A percentile compares a stretch with the other conserved stretches of the same genome.
Evolutionary conservation across 2,113 vertebrate genomes (phyloP).

Genomic region (Arizona elegans): DNA sequence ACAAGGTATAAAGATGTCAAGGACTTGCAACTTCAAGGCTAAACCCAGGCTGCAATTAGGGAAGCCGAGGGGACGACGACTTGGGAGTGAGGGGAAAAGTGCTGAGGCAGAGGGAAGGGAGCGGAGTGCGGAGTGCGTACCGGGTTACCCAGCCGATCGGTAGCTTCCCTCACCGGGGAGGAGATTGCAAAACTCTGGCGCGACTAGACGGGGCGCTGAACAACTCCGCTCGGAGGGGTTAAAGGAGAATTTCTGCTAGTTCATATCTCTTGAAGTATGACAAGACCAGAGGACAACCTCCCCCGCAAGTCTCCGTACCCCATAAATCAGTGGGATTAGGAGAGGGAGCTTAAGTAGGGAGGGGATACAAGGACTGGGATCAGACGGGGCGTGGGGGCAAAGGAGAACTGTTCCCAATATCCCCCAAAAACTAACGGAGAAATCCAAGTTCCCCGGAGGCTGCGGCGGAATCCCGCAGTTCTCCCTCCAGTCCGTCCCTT

Average conservation of each 20-base stretch:
- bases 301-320: no score
- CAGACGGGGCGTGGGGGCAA: not conserved
- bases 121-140: not conserved
- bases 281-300: no score
- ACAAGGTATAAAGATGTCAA: slow-evolving; percentile 65
- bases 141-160: not conserved
- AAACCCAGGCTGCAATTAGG: slow-evolving; percentile 20
- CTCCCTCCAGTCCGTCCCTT: not conserved
- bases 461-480: not conserved
- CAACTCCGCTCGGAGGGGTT: not conserved
- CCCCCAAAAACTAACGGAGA: not conserved
- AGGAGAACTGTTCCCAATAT: not conserved
- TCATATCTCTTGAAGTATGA: no score
- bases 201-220: not conserved
- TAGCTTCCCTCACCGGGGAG: not conserved
- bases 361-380: not conserved
- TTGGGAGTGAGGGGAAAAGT: not conserved
- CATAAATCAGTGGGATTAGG: not conserved
- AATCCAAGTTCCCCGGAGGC: not conserved
- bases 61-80: not conserved
- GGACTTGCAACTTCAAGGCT: slow-evolving; percentile 53
- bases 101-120: not conserved
- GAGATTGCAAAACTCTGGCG: not conserved
- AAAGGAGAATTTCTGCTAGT: not conserved
- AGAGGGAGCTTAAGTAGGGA: not conserved